Evolutionary conservation across 1,140 invertebrate genomes (phyloP), one percentile per base, ranked within the genome.

Genomic region (Saccostrea cuccullata): DNA sequence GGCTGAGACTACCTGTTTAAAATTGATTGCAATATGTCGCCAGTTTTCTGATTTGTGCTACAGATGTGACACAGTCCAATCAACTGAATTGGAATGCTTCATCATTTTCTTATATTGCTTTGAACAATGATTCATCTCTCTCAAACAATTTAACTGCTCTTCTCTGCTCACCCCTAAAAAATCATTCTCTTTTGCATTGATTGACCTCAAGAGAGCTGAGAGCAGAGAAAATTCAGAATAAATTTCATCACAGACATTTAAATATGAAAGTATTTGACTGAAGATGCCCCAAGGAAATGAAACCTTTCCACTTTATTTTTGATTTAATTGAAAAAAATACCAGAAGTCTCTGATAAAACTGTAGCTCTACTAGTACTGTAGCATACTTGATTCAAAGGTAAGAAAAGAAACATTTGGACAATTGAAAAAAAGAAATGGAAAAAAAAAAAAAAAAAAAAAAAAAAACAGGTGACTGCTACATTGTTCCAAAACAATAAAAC

Each of bases 91-190:
- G 26, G 26, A 73, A 73, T 30, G 26, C 67, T 73, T 23, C 67
- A 73, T 73, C 67, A 73, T 73, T 73, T 36, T 73, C 26, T 23
- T 73, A 73, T 73, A 73, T 73, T 73, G 67, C 67, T 73, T 73
- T 73, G n/a, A 73, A 73, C 67, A 73, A 73, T 73, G 67, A 73
- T 73, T 73, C 67, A 73, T 73, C 67, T 73, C 23, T 36, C 20
- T 73, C 67, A 73, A 73, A 73, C 67, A 73, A 73, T 73, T 73
- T 73, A 23, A 13, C 26, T 73, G 67, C 67, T 73, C 67, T 73
- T 73, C 20, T 67, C 67, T 73, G 67, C 67, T 73, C n/a, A 26
- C 47, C 47, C 47, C 47, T 23, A 70, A 73, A 73, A 73, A 73
- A 30, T 73, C 67, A 30, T 73, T 73, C n/a, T 26, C 67, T 23